Evolutionary conservation across 2,888 invertebrate genomes (phyloP), one percentile per base, ranked within the genome.

Genomic region (Drosophila kuntzei): DNA sequence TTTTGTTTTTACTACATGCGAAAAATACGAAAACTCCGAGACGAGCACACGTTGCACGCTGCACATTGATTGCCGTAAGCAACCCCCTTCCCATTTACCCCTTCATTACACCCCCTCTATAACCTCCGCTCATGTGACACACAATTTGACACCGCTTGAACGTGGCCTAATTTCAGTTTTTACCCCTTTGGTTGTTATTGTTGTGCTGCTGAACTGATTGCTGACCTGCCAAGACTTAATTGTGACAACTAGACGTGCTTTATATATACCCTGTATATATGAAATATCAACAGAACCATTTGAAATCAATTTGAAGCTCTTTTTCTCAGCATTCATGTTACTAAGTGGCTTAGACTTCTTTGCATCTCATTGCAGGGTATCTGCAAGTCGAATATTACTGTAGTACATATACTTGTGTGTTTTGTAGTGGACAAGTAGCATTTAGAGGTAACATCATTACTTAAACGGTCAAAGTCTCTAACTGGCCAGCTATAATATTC

Each of bases 131-230:
- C 53, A 39, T 43, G 62, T 54, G 72, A 58, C 65, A 58, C 63
- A 72, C 64, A 74, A 74, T 79, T 74, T 74, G 57, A 63, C 64
- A 74, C 44, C 65, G 59, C 70, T 69, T 69, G 77, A 63, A 77
- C 69, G 71, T 86, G 81, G 71, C 78, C 78, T 72, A 78, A 73
- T 77, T 81, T 61, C 22, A 66, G 71, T 44, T 66, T 61, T 61
- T 65, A 58, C 25, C 63, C 8, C 61, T 27, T 22, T 59, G 25
- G 58, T 62, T 62, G 55, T 61, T 22, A 22, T 55, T 37, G 41
- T 68, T 62, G 47, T 34, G 50, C 36, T 54, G 54, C 47, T 54
- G 32, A 50, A 55, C 64, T 58, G 63, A 64, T 61, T 67, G 57
- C 41, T 22, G 50, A 18, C 54, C 58, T 20, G 61, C 22, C 41